Percentiles rank a stretch among this genome's conserved stretches.
Conservation (phyloP, 2,888 invertebrate species). For the Caenorhabditis sp. region DNA sequence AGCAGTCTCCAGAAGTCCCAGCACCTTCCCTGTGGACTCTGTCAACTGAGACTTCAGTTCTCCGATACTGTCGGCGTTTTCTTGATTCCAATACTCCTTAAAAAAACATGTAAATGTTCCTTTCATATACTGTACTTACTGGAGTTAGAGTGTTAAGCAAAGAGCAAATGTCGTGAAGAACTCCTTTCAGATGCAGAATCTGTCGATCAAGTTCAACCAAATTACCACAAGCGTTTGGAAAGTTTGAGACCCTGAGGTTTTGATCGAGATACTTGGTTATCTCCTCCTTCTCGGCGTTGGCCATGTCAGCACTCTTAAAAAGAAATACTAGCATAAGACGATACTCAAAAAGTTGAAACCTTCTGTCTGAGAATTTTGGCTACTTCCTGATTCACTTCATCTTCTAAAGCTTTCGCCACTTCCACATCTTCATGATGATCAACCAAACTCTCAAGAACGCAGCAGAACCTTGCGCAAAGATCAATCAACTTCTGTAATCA, state of each 20-base stretch:
- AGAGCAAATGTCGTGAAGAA: not conserved
- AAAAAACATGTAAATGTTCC: not conserved
- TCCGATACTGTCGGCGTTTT: not conserved
- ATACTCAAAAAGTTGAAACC: not conserved
- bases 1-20: constrained; percentile 3
- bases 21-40: constrained; percentile 3
- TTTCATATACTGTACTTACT: not conserved
- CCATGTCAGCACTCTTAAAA: constrained; percentile 5
- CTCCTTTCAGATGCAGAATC: not conserved
- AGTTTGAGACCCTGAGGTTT: not conserved
- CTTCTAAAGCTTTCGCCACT: not conserved
- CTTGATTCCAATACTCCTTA: constrained; percentile 24
- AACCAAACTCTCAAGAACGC: constrained; percentile 2
- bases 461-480: not conserved
- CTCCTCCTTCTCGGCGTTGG: not conserved
- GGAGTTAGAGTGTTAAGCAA: constrained; percentile 1
- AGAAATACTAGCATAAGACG: not conserved
- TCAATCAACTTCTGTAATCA: not conserved
- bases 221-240: not conserved
- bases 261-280: not conserved
- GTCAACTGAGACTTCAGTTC: not conserved
- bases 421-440: constrained; percentile 19
- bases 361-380: not conserved
- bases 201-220: not conserved
- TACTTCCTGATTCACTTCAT: not conserved